Conservation (phyloP, 2,113 vertebrate species). For the Sylvilagus bachmani region DNA sequence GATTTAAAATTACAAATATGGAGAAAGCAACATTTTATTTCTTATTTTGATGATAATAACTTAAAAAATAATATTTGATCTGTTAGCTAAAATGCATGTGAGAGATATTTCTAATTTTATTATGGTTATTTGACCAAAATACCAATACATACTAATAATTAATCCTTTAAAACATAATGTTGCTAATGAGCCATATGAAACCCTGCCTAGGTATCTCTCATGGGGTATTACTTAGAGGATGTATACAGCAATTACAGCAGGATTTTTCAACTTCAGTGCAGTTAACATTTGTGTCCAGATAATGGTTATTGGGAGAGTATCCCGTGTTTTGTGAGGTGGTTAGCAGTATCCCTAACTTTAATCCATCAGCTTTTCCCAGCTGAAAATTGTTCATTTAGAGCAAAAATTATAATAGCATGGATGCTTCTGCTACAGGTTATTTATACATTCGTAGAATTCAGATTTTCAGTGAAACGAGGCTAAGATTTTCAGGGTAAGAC, state of each 20-base stretch:
- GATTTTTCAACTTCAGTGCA: background rate
- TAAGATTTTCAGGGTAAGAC: background rate
- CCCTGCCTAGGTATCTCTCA: background rate
- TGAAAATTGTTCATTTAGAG: background rate
- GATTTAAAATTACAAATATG: background rate
- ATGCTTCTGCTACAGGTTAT: background rate
- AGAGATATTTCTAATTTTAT: background rate
- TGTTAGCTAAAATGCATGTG: background rate
- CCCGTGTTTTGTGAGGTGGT: background rate
- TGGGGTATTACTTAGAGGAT: background rate
- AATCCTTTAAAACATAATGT: background rate
- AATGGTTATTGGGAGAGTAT: background rate
- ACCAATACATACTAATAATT: background rate
- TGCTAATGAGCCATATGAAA: background rate
- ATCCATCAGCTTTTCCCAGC: background rate
- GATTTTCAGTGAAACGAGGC: background rate
- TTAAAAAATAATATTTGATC: background rate
- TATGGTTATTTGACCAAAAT: background rate
- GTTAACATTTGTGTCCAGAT: background rate
- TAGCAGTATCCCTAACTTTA: background rate
- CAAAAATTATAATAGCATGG: background rate
- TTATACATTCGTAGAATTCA: background rate
- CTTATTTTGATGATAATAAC: background rate
- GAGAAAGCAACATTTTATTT: background rate
- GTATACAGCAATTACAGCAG: background rate